Base-by-base conservation (phyloP, 2,888 invertebrate species). In the Conus canariensis region DNA sequence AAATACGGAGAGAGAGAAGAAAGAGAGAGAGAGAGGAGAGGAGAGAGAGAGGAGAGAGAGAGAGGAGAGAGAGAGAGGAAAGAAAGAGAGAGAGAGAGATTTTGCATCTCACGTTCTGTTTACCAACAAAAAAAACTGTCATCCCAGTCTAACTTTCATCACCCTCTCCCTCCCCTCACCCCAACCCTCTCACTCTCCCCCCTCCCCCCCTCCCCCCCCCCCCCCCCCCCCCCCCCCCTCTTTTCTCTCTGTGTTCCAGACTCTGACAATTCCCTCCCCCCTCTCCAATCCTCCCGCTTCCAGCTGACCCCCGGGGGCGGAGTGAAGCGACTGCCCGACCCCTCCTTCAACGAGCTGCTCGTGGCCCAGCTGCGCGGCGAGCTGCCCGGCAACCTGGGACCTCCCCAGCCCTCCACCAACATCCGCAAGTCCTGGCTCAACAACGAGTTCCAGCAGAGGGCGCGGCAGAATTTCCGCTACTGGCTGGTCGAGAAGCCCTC, bases 401-500 rank as follows among this genome's bases (percentile, higher is more conserved):
- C 92, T 9, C 92, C 88, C 22, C 93, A 93, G 87, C 92, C 93
- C 92, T 90, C 92, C 59, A 88, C 91, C 59, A 91, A 93, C 59
- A 93, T 93, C 45, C 87, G 92, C 82, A 92, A 90, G 87, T 90
- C 89, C 22, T 91, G 88, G 85, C 90, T 80, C 60, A 90, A 93
- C 90, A 95, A 94, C 88, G 91, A 93, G n/a, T 95, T 91, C 92
- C 94, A 95, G 90, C 92, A 94, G 30, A 91, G 95, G 70, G 95
- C 96, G 0, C 92, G 91, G 89, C 94, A 95, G 14, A 95, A 95
- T 4, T 95, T 95, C 93, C 91, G 95, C 56, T 96, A 95, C 91
- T 96, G 96, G 96, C 93, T 94, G 59, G 94, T 94, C 89, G 94
- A 95, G 86, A 92, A 94, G 92, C 96, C 95, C 58, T 94, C 94